Evolutionary conservation across 2,888 invertebrate species (phyloP).

Genomic region (Eulithis testata): DNA sequence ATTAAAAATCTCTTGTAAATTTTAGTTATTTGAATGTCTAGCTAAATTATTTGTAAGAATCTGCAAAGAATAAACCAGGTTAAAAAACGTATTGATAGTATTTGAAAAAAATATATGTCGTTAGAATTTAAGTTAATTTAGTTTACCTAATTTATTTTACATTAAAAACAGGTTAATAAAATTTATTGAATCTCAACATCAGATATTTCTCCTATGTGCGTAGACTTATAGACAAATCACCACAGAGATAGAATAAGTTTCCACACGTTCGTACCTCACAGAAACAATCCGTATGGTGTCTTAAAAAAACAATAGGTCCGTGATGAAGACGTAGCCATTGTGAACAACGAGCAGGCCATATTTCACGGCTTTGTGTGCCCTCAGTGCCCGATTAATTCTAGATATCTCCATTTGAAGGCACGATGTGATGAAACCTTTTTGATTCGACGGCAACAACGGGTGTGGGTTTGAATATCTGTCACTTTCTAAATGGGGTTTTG

Average conservation of each 20-base stretch:
- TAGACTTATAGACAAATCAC: conserved; percentile 60
- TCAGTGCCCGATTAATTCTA: conserved; percentile 82
- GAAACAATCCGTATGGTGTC: conserved; percentile 80
- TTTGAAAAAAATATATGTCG: too few relatives aligned
- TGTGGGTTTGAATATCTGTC: conserved; percentile 55
- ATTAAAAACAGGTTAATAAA: conserved; percentile 31
- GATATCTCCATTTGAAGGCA: conserved; percentile 82
- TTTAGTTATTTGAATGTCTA: too few relatives aligned
- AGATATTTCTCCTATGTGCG: conserved; percentile 46
- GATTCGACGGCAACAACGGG: conserved; percentile 69
- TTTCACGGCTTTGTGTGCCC: conserved; percentile 82
- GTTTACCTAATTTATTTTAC: too few relatives aligned
- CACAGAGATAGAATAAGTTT: conserved; percentile 72
- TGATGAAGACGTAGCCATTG: conserved; percentile 85
- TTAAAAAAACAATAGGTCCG: conserved; percentile 78
- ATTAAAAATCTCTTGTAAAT: too few relatives aligned
- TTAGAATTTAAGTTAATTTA: too few relatives aligned
- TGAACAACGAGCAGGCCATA: conserved; percentile 81
- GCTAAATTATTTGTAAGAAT: too few relatives aligned
- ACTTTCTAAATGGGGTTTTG: conserved; percentile 39
- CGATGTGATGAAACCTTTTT: conserved; percentile 81
- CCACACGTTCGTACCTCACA: conserved; percentile 73
- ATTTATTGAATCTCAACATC: conserved; percentile 37
- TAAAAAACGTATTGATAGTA: too few relatives aligned
- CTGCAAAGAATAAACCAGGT: too few relatives aligned